Evolutionary conservation across 2,888 invertebrate species (phyloP).

Genomic region (Scaptodrosophila latifasciaeformis): DNA sequence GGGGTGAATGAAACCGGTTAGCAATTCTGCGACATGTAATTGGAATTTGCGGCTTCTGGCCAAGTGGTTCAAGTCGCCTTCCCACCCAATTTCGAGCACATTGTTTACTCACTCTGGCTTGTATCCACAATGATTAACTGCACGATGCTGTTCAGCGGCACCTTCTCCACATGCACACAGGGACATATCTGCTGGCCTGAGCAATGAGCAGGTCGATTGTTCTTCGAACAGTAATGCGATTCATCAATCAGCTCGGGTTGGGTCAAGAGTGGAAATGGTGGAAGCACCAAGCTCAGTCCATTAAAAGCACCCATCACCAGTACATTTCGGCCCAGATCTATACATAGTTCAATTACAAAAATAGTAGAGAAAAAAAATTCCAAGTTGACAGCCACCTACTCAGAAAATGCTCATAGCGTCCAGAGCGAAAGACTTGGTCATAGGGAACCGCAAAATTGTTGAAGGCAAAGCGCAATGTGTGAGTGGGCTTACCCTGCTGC

Average conservation of each 20-base stretch:
- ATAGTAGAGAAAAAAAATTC: not conserved
- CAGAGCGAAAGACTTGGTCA: slow-evolving; percentile 44
- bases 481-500: slow-evolving; percentile 40
- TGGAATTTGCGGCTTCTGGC: slow-evolving; percentile 53
- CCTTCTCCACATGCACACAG: slow-evolving; percentile 60
- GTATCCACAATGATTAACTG: slow-evolving; percentile 71
- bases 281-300: slow-evolving; percentile 85
- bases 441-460: slow-evolving; percentile 50
- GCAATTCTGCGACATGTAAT: slow-evolving; percentile 54
- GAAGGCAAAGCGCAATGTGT: slow-evolving; percentile 54
- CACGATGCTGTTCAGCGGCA: slow-evolving; percentile 50
- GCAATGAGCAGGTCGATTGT: slow-evolving; percentile 42
- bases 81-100: too few species aligned
- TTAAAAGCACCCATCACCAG: slow-evolving; percentile 78
- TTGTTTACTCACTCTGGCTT: slow-evolving; percentile 62
- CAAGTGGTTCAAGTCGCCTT: slow-evolving; percentile 7
- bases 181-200: slow-evolving; percentile 37
- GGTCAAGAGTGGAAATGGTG: slow-evolving; percentile 85
- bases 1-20: slow-evolving; percentile 22
- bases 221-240: slow-evolving; percentile 56
- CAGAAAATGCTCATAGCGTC: slow-evolving; percentile 53
- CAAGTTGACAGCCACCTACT: slow-evolving; percentile 52
- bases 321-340: slow-evolving; percentile 48
- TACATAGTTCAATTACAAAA: too few species aligned
- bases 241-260: slow-evolving; percentile 76